Evolutionary conservation across 2,888 invertebrate genomes (phyloP), one percentile per base, ranked within the genome.

Genomic region (Oscheius myriophilus): DNA sequence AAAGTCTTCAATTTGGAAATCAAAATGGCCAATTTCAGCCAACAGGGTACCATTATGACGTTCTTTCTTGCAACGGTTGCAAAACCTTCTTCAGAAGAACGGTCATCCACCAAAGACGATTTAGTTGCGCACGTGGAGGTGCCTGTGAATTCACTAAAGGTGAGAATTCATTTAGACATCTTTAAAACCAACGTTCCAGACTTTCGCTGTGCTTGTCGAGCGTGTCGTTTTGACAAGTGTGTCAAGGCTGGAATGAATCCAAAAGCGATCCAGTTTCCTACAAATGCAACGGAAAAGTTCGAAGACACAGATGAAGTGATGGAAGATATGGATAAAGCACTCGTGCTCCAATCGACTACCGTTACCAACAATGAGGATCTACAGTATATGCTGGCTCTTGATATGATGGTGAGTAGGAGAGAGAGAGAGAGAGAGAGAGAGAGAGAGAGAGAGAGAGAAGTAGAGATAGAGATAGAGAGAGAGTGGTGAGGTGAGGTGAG

Each of bases 71-170:
- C 68, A 81, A 81, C 59, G 81, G 81, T 16, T 81, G 81, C 67
- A 81, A 81, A 64, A 81, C 81, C 7, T 81, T 81, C 64, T 81
- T 79, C 52, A 52, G 81, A 51, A 53, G 79, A 12, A 81, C 81
- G 11, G 68, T 81, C 11, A 76, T 81, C 68, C 67, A 71, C 43
- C 72, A 69, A 16, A 55, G 81, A 16, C 62, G 52, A 0, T 81
- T 81, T 63, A 42, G 49, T 11, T 81, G 81, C 53, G 59, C 77
- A 9, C 72, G 78, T 57, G 78, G 75, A 41, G 81, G 79, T 9
- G 70, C 70, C n/a, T 81, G 81, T 49, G 70, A 71, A 21, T 81
- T 79, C 26, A 73, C 68, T 33, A 81, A 79, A 78, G 79, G 79
- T 79, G n/a, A 26, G 53, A n/a, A n/a, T n/a, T n/a, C n/a, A n/a